Evolutionary conservation across 2,797 vertebrate genomes (phyloP), one percentile per base, ranked within the genome.

Genomic region (Xenopus petersii): DNA sequence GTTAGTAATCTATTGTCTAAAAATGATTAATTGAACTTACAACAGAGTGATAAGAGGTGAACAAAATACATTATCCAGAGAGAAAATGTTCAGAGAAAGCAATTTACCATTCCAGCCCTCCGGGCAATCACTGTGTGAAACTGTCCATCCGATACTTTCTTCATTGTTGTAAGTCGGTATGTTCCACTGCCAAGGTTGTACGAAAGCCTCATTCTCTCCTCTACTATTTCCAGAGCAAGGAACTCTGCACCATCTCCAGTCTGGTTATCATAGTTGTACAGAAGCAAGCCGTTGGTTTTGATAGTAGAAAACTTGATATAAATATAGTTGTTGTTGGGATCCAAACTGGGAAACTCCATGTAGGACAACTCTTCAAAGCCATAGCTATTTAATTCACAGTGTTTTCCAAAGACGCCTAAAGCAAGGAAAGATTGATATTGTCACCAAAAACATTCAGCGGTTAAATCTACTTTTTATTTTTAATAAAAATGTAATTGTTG

Each of bases 231-330:
- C 83, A 99, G 86, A 0, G 97, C 96, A 86, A 99, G 86, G 84
- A 99, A 99, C 83, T 99, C 97, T 0, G 95, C 95, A 81, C 92
- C 90, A 82, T 98, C 95, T 55, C 96, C 96, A 0, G 96, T 99
- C 81, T 97, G 96, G 90, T 99, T 99, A 81, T 99, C 96, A n/a
- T 98, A 92, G 87, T 95, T 98, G 81, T 98, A 99, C 80, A 99
- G 88, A 77, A 99, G 84, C 76, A 99, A 85, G 6, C 96, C 95
- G 1, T 95, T 89, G 30, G 86, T 93, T 89, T 95, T 91, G 74
- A 98, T 94, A 2, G 97, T 98, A 62, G 97, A 93, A 86, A 99
- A 99, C 87, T 98, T 98, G 64, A 99, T 94, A 79, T 99, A 98
- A 83, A 99, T 94, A 83, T 99, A 98, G 86, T 99, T 99, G 61